Evolutionary conservation across 2,113 vertebrate genomes (phyloP).

Genomic region (Stictonetta naevosa): DNA sequence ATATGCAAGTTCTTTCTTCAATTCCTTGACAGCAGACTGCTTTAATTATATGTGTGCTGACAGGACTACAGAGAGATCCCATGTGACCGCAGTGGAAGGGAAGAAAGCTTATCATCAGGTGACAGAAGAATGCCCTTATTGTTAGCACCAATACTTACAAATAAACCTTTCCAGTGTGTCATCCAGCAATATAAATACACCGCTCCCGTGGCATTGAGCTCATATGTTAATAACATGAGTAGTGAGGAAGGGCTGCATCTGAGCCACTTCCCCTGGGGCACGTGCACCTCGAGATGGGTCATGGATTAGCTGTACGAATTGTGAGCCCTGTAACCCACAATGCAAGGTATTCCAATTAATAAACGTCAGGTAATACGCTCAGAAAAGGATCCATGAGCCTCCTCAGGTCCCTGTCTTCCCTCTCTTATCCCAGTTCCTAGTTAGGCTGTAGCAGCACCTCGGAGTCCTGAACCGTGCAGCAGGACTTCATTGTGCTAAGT

Average conservation of each 20-base stretch:
- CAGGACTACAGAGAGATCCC: slow-evolving; percentile 35
- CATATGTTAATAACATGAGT: neutral
- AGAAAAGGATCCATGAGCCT: neutral
- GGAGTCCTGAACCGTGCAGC: neutral
- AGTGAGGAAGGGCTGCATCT: neutral
- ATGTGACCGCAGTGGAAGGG: neutral
- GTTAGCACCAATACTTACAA: slow-evolving; percentile 24
- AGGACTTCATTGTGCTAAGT: neutral
- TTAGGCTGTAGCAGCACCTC: neutral
- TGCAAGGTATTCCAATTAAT: neutral
- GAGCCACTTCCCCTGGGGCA: neutral
- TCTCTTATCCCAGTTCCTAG: accelerated
- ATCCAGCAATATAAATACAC: neutral
- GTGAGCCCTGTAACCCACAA: neutral
- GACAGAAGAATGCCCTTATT: slow-evolving; percentile 52
- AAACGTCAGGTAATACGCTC: neutral
- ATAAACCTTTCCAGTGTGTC: slow-evolving; percentile 23
- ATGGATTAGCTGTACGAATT: neutral
- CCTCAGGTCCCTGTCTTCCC: neutral
- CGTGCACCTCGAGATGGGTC: neutral
- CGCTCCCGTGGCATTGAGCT: neutral
- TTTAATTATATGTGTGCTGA: slow-evolving; percentile 57
- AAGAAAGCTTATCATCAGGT: slow-evolving; percentile 41
- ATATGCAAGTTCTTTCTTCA: slow-evolving; percentile 18
- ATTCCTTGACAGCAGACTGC: slow-evolving; percentile 13